Evolutionary conservation across 2,888 invertebrate species (phyloP), one percentile per base, ranked within the genome.

Genomic region (Tanaodytes sp.): DNA sequence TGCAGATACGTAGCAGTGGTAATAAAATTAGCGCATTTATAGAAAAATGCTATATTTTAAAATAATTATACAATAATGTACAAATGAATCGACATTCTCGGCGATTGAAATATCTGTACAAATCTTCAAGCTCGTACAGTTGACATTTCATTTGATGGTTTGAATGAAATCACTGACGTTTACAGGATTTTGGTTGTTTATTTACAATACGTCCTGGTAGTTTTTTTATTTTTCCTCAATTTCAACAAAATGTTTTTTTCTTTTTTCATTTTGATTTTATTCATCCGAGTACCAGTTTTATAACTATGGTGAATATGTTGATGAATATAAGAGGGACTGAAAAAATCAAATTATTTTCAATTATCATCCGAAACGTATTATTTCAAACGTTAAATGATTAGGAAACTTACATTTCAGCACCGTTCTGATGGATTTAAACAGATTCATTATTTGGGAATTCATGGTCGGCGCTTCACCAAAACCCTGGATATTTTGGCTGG

Each of bases 261-360:
- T n/a, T n/a, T n/a, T n/a, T n/a, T n/a, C n/a, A n/a, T n/a, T n/a
- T n/a, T n/a, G n/a, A n/a, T n/a, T n/a, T n/a, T n/a, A n/a, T n/a
- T n/a, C n/a, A 97, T 83, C 97, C 97, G 75, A 97, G 88, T 78
- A 98, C 86, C 78, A 97, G 85, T 85, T 97, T 97, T 83, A 97
- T 89, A 77, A 93, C 78, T 84, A 98, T 96, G 59, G 93, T 93
- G 72, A 95, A 81, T 76, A 95, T 88, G 84, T 98, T 98, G 61
- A 98, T 87, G 76, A 96, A 91, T 85, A 98, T 97, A 72, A 98
- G 87, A 9, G 98, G 98, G 90, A 98, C 97, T 98, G 93, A 80
- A 86, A 85, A 31, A 63, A n/a, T 55, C 43, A 42, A 42, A 42
- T 3, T 23, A 18, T n/a, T 45, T 2, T 45, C 1, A 16, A 39